A percentile compares a stretch with the other conserved stretches of the same genome.
These are phyloP conservation scores for Drosophila guanche DNA, from an alignment of 1,140 invertebrate species.

Conservation along the genomic window DNA sequence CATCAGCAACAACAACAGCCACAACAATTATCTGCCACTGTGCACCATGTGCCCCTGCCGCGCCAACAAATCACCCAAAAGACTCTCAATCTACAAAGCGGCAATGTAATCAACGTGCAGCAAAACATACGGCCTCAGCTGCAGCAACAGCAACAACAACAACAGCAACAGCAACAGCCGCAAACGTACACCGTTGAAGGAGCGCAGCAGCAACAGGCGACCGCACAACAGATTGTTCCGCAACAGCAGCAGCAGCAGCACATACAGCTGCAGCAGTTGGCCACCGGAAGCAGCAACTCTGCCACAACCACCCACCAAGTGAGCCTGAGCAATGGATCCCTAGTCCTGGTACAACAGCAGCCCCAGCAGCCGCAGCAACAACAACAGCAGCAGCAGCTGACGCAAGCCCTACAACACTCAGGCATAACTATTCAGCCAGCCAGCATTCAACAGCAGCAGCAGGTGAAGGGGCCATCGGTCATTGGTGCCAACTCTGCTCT, in stretches of 20 bases:
- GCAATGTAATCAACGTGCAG: slow-evolving; percentile 62
- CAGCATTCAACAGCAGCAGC: slow-evolving; percentile 61
- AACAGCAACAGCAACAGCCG: slow-evolving; percentile 52
- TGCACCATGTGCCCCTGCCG: slow-evolving; percentile 83
- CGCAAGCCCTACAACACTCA: slow-evolving; percentile 68
- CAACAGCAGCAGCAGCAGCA: slow-evolving; percentile 61
- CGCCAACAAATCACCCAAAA: slow-evolving; percentile 79
- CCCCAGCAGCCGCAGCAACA: slow-evolving; percentile 38
- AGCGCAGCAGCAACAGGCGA: slow-evolving; percentile 34
- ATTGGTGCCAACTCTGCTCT: slow-evolving; percentile 73
- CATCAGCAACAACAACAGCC: slow-evolving; percentile 75
- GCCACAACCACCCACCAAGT: slow-evolving; percentile 71
- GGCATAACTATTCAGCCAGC: slow-evolving; percentile 80
- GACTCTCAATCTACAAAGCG: slow-evolving; percentile 51
- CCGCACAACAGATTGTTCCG: slow-evolving; percentile 55
- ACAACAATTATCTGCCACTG: slow-evolving; percentile 69
- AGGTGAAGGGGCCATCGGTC: slow-evolving; percentile 58
- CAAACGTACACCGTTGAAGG: slow-evolving; percentile 48
- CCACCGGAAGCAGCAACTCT: slow-evolving; percentile 32
- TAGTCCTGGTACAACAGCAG: slow-evolving; percentile 85
- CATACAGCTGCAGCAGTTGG: slow-evolving; percentile 68
- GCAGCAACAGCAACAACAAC: slow-evolving; percentile 61
- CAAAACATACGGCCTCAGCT: slow-evolving; percentile 66
- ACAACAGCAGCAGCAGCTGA: slow-evolving; percentile 65
- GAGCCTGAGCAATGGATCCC: slow-evolving; percentile 84